Evolutionary conservation across 1,140 invertebrate species (phyloP), one percentile per base, ranked within the genome.

Genomic region (Lamellibrachia luymesi): DNA sequence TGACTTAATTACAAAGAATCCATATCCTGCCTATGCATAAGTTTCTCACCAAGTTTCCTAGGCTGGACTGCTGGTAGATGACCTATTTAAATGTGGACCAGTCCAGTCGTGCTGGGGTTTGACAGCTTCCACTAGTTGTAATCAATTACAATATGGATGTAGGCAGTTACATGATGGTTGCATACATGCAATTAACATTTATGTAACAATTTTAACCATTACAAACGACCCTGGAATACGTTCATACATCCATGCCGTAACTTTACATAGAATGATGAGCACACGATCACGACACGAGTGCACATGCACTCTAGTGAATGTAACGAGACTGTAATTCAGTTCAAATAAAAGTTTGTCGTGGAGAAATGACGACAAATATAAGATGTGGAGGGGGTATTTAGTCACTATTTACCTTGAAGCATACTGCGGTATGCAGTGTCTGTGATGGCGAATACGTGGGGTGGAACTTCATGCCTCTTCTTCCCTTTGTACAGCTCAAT

Each of bases 401-500:
- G 89, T 91, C 10, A 92, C 8, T 56, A 95, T 96, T 97, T 97
- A 99, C 99, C 99, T 98, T 99, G 99, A 94, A 99, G 97, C 99
- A 99, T 99, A 91, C 98, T 99, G 95, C 96, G 97, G 97, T 99
- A 99, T 90, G 99, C 99, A 93, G 98, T 98, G 97, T 99, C 99
- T 94, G 99, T 99, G 96, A 99, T 99, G 95, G 99, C 99, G 97
- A 99, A 99, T 90, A 99, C 99, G 96, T 99, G 99, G 50, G 99
- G 99, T 93, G 99, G 99, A 92, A 99, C 98, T 97, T 99, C 99
- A 97, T 99, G 99, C 95, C 99, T 97, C 97, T 99, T 99, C 96
- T 99, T 99, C 93, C 99, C 99, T 97, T 99, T 99, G 97, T 99
- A 99, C 96, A 99, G 97, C 96, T 99, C 99, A 97, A 99, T 99